phyloP scores from a whole-genome alignment of 1,140 invertebrate species.

The Gonatopus flavifemur region DNA sequence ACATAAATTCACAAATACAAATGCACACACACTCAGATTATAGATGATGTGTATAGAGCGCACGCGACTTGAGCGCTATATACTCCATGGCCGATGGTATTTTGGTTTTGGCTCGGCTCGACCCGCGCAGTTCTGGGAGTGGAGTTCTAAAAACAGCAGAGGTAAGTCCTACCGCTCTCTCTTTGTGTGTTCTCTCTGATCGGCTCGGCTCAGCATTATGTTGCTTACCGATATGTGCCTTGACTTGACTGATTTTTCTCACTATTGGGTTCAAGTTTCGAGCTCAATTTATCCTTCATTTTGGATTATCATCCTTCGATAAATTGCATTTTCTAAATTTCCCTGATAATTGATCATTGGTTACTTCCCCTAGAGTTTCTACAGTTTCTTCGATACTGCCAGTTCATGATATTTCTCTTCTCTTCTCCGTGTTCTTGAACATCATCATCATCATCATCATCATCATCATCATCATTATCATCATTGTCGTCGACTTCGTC shows the following conservation, averaged over 20 bases:
- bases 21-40: too few species aligned
- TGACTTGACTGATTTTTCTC: not conserved
- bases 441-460: not conserved
- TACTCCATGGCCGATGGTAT: slow-evolving; percentile 41
- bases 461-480: not conserved
- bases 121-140: slow-evolving; percentile 57
- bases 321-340: too few species aligned
- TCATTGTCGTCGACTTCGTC: not conserved
- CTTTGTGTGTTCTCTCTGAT: slow-evolving; percentile 18
- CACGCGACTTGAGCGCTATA: slow-evolving; percentile 23
- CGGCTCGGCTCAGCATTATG: slow-evolving; percentile 6
- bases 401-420: too few species aligned
- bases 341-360: too few species aligned
- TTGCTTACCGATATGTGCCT: slow-evolving; percentile 5
- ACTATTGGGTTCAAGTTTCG: too few species aligned
- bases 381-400: too few species aligned
- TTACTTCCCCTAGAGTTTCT: too few species aligned
- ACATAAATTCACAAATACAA: too few species aligned
- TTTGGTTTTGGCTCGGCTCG: slow-evolving; percentile 59
- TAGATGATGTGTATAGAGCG: too few species aligned
- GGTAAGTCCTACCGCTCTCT: slow-evolving; percentile 49
- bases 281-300: too few species aligned
- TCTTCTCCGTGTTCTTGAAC: not conserved
- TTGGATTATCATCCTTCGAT: too few species aligned
- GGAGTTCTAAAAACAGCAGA: slow-evolving; percentile 61